Base-by-base conservation (phyloP, 2,888 invertebrate genomes). In the Caenorhabditis doughertyi region DNA sequence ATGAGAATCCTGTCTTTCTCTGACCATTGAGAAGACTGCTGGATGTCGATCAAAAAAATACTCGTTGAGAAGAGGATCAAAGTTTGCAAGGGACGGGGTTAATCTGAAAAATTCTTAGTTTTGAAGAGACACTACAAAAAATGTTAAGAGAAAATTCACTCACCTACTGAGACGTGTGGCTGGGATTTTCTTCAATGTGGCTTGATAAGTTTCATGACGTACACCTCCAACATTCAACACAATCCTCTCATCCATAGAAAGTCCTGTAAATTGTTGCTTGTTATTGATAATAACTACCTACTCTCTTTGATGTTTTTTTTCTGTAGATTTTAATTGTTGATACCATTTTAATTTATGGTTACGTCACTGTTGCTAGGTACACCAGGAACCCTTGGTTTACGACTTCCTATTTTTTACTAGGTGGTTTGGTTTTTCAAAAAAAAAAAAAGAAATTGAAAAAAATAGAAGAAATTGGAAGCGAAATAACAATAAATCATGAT, bases 51-150 rank as follows among this genome's bases (percentile, higher is more conserved):
- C 98, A 94, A 99, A 99, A 94, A 98, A 99, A 94, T 98, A 99
- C 94, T 99, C 99, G 93, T 99, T 99, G 91, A 98, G 95, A 92
- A 98, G 96, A 53, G 98, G 97, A 94, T 99, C 99, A 94, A 98
- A 99, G 94, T 98, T 99, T 92, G 97, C 98, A 91, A 98, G 94
- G 35, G 97, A 97, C 93, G 99, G 98, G 16, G 95, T 95, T 87
- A 96, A 94, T 73, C 90, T 87, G 60, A 16, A 84, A 62, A 39
- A n/a, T n/a, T n/a, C n/a, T n/a, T n/a, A n/a, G n/a, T n/a, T 13
- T 39, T 5, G 16, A 64, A 56, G 8, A 21, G 32, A 32, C 13
- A 27, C 29, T 35, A 3, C 9, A 16, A 60, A 39, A 39, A 39
- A 3, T 39, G 16, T n/a, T n/a, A n/a, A n/a, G n/a, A n/a, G n/a